Evolutionary conservation across 2,113 vertebrate species (phyloP).

Genomic region (Marmota monax): DNA sequence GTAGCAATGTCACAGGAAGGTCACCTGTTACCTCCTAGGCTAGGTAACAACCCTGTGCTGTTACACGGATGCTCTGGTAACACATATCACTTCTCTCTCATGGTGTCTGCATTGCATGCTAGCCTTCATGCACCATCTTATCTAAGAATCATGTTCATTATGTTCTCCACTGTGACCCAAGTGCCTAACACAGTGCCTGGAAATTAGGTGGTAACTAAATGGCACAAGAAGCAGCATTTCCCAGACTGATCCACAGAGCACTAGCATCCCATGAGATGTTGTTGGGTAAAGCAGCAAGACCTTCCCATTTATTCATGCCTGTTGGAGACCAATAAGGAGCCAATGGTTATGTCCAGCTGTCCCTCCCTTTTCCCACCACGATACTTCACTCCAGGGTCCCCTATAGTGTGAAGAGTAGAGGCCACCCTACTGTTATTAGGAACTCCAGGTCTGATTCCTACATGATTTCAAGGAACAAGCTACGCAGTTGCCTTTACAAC

Average conservation of each 20-base stretch:
- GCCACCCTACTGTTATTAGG: background rate
- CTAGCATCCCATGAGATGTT: background rate
- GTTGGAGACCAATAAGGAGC: background rate
- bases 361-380: background rate
- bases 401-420: background rate
- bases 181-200: background rate
- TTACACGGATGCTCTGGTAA: background rate
- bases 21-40: background rate
- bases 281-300: background rate
- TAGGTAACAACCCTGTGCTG: background rate
- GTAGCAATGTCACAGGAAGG: background rate
- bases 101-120: background rate
- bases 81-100: background rate
- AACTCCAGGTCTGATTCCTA: background rate
- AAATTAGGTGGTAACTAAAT: background rate
- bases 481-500: background rate
- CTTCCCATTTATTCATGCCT: background rate
- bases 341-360: background rate
- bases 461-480: background rate
- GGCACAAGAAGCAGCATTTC: background rate
- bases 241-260: background rate
- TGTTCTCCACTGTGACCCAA: background rate
- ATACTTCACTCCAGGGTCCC: background rate
- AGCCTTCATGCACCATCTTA: accelerated
- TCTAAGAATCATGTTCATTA: background rate